Evolutionary conservation across 2,888 invertebrate species (phyloP), one percentile per base, ranked within the genome.

Genomic region (Allophyes oxyacanthae): DNA sequence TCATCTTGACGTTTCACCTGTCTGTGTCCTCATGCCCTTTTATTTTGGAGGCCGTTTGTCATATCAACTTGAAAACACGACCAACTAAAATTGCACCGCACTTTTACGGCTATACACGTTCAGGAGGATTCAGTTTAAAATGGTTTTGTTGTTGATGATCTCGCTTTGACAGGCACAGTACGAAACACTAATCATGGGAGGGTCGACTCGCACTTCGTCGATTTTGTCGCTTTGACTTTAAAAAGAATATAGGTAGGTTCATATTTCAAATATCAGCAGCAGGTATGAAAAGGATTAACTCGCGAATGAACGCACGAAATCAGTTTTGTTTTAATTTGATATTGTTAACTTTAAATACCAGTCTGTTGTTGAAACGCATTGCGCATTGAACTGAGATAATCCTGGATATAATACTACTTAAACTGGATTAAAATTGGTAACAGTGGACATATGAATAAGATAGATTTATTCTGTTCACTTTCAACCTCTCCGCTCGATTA

Each of bases 211-310:
- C 41, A 42, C 41, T 42, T 30, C 28, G 20, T 32, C 32, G 8
- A 32, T 32, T 32, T 49, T 37, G 9, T 20, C 38, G 38, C 40
- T 49, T 49, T 49, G 48, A 49, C 20, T 30, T 38, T 38, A n/a
- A 48, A 37, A n/a, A 38, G n/a, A 40, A 40, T 43, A 14, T n/a
- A n/a, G n/a, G n/a, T n/a, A n/a, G n/a, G n/a, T n/a, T n/a, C n/a
- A n/a, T 3, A 26, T 25, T 37, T 37, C 28, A 37, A 30, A 28
- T 28, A 38, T 32, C 4, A 38, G 15, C 15, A 20, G 32, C 43
- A 43, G 33, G 7, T 32, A 43, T 33, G 14, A 43, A 43, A n/a
- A 28, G 32, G 32, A 33, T 43, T 43, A 15, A 15, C 43, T 10
- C 6, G 20, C 32, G 20, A 20, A 33, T 33, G 43, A 7, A 9